Base-by-base conservation (phyloP, 2,797 vertebrate species). In the Tokudaia muenninki region DNA sequence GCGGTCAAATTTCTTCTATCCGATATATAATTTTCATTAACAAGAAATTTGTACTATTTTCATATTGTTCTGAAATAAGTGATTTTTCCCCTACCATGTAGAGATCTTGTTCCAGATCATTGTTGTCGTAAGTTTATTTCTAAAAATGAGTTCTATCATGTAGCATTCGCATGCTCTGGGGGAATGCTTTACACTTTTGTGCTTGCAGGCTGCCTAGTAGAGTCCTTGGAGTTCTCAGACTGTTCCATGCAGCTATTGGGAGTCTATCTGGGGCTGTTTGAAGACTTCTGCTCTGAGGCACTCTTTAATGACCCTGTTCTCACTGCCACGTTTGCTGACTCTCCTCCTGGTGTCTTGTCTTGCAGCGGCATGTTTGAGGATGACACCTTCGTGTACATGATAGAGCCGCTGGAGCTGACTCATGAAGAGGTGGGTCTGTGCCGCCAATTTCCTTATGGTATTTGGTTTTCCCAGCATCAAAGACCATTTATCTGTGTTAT, bases 351-450 rank as follows among this genome's bases (percentile, higher is more conserved):
- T 97, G 97, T 97, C 97, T 98, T 92, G 92, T 92, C 44, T 97
- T 97, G 26, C 98, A 99, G 99, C 96, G 99, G 99, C 93, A 99
- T 99, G 99, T 99, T 99, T 99, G 99, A 99, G 97, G 99, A 99
- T 94, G 98, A 98, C 95, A 97, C 98, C 97, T 98, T 99, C 31
- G 95, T 99, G 92, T 99, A 99, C 96, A 98, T 99, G 98, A 99
- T 99, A 98, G 99, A 99, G 98, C 99, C 99, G 0, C 97, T 99
- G 98, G 98, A 99, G 94, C 98, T 99, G 98, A 99, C 97, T 94
- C 99, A 99, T 97, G 98, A 98, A 92, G 98, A 98, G 91, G 99
- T 99, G 99, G 99, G 99, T 99, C 84, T 95, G 96, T 86, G 92
- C 55, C 29, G n/a, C 92, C 50, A 3, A 0, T 87, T 77, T 94